phyloP scores from a whole-genome alignment of 2,113 vertebrate genomes.

The Sphyrna mokarran region DNA sequence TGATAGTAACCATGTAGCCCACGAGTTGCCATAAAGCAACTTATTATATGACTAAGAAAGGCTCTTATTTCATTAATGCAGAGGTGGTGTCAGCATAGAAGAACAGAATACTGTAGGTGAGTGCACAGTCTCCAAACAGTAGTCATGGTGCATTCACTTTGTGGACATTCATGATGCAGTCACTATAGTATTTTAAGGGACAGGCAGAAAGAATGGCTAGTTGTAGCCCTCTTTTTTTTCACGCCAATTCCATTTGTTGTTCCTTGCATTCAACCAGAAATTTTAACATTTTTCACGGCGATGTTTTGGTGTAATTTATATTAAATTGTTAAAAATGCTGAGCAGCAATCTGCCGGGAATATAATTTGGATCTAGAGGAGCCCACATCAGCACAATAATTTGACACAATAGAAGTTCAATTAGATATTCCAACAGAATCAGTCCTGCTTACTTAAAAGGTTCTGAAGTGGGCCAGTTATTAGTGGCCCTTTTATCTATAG shows the following conservation, averaged over 20 bases:
- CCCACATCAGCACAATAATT: background rate
- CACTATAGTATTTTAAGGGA: background rate
- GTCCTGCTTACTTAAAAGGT: background rate
- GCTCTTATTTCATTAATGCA: background rate
- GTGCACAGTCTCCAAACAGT: background rate
- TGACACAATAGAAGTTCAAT: background rate
- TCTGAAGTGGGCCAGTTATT: background rate
- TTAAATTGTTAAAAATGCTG: background rate
- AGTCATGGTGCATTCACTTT: background rate
- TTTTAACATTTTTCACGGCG: background rate
- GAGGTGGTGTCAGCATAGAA: background rate
- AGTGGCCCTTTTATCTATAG: background rate
- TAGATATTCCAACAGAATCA: background rate
- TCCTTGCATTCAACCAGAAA: background rate
- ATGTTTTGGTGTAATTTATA: background rate
- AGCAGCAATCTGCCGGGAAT: background rate
- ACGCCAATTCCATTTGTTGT: background rate
- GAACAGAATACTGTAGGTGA: background rate
- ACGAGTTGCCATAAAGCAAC: too few species aligned
- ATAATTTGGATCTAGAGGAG: background rate
- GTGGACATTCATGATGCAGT: background rate
- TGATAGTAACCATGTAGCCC: too few species aligned
- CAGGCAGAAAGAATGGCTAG: background rate
- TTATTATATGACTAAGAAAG: background rate
- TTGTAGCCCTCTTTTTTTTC: background rate